A percentile compares a stretch with the other conserved stretches of the same genome.
These are phyloP conservation scores for Scolopax bukidnonensis DNA, from an alignment of 2,797 vertebrate species.

Conservation along the genomic window DNA sequence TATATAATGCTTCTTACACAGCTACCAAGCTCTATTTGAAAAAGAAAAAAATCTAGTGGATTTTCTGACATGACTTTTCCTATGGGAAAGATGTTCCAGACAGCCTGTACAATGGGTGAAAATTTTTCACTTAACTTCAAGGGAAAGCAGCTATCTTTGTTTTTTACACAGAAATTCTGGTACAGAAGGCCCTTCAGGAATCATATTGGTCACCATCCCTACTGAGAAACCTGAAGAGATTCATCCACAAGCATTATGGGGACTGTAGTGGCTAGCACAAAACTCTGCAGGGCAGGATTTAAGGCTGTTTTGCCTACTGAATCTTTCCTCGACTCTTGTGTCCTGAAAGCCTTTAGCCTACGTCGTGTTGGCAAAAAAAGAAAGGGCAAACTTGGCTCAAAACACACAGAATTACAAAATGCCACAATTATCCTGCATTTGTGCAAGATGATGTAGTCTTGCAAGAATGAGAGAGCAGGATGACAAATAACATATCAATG, in stretches of 20 bases:
- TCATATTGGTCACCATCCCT: neutral
- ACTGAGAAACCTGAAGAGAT: neutral
- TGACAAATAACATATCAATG: conserved; percentile 53
- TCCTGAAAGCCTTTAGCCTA: neutral
- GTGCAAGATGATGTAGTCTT: neutral
- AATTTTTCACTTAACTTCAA: neutral
- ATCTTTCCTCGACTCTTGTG: neutral
- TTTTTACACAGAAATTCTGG: neutral
- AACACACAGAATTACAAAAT: conserved; percentile 23
- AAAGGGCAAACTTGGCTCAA: conserved; percentile 1
- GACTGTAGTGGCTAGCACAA: neutral
- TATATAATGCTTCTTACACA: neutral
- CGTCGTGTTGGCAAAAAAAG: neutral
- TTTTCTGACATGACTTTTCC: neutral
- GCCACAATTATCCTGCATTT: neutral
- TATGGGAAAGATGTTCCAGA: neutral
- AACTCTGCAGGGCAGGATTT: neutral
- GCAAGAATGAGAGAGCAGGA: conserved; percentile 19
- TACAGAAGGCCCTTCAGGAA: neutral
- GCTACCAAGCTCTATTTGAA: neutral
- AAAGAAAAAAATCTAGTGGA: neutral
- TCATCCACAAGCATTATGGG: neutral
- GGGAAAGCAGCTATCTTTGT: neutral
- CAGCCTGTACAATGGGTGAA: neutral
- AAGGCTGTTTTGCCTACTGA: neutral